Base-by-base conservation (phyloP, 2,888 invertebrate genomes). In the Automeris io region DNA sequence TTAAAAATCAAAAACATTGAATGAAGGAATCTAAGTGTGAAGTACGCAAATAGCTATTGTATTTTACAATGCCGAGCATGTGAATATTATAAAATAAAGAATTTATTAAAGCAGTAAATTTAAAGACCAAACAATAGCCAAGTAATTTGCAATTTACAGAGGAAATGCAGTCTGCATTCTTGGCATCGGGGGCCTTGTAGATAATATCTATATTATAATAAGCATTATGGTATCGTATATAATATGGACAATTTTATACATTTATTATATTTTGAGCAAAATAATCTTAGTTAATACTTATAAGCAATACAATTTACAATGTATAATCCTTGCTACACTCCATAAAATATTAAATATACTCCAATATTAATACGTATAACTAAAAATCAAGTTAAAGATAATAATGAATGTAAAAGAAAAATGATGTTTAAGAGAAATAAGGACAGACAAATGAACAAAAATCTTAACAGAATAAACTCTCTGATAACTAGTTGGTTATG, bases 81-180 rank as follows among this genome's bases (percentile, higher is more conserved):
- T 22, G 31, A 21, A 22, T 16, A 16, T 16, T 29, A 31, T 37
- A 37, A 37, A 37, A 37, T 37, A 9, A 23, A 37, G 22, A 31
- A 39, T 39, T 21, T 34, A 39, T 39, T 33, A 26, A 11, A 33
- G 38, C 25, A 33, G 31, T 37, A 32, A 29, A 18, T 12, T 12
- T 23, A 38, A 38, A 38, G 23, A 8, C 13, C 16, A 26, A 34
- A 39, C 39, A 39, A 39, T 39, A 33, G 39, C 9, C 13, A 26
- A 21, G 26, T 34, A 21, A 34, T 39, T 39, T 39, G 33, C 33
- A 39, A 39, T 39, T 39, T 34, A 39, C 33, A 39, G 39, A 39
- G 39, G 26, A 33, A 33, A 39, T 29, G 12, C 33, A 34, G 39
- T 34, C 16, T 21, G 26, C 34, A 22, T 39, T 33, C 16, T 21